Conservation (phyloP, 2,888 invertebrate genomes). For the Argynnis bischoffii region DNA sequence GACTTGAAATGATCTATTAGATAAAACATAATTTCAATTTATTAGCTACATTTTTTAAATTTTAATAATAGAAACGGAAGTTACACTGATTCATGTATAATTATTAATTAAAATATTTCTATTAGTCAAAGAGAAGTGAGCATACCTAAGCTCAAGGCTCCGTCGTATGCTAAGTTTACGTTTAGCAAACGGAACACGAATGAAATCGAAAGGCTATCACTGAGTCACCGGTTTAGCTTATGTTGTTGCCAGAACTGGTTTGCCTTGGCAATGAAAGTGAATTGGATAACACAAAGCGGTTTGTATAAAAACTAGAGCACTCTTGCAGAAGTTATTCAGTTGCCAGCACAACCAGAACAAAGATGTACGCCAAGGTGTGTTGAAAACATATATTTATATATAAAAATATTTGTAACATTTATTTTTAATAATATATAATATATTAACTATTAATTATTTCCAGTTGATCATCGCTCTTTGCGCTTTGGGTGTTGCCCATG, state of each 20-base stretch:
- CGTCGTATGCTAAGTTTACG: slow-evolving; percentile 13
- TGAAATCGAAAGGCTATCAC: slow-evolving; percentile 73
- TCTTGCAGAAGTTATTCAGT: slow-evolving; percentile 76
- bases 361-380: slow-evolving; percentile 81
- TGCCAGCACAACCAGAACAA: slow-evolving; percentile 74
- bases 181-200: slow-evolving; percentile 32
- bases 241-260: slow-evolving; percentile 53
- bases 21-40: too few relatives aligned
- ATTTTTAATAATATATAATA: not conserved
- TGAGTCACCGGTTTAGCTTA: slow-evolving; percentile 67
- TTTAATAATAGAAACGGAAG: slow-evolving; percentile 4
- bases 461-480: slow-evolving; percentile 83
- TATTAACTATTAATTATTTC: slow-evolving; percentile 24
- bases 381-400: slow-evolving; percentile 26
- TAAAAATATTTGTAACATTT: slow-evolving; percentile 10
- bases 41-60: too few relatives aligned
- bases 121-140: slow-evolving; percentile 3
- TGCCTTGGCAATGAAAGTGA: slow-evolving; percentile 81
- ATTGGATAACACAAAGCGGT: slow-evolving; percentile 61
- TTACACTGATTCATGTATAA: slow-evolving; percentile 1
- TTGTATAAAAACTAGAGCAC: slow-evolving; percentile 77
- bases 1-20: too few relatives aligned
- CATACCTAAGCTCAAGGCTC: slow-evolving; percentile 16
- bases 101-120: not conserved
- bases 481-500: slow-evolving; percentile 82